Evolutionary conservation across 2,888 invertebrate species (phyloP), one percentile per base, ranked within the genome.

Genomic region (Seira sanloemensis): DNA sequence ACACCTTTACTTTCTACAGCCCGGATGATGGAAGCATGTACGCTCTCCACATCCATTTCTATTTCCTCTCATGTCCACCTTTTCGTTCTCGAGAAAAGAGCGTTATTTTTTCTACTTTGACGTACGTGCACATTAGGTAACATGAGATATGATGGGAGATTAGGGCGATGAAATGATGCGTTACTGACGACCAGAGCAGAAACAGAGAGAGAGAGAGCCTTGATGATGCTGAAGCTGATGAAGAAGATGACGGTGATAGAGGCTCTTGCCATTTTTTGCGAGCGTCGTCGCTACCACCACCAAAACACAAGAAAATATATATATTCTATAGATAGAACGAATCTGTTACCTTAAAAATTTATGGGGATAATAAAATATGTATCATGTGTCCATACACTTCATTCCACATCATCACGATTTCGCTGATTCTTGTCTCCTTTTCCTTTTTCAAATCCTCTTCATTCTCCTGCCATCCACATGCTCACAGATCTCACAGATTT

Each of bases 111-210:
- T 37, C n/a, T 50, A 50, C 50, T 12, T 50, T 50, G 50, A 50
- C 50, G 50, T 50, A 50, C 50, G 50, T 50, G 27, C 68, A 69
- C 54, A 65, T 46, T 66, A 46, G 24, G 18, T 27, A 76, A 76
- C 66, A 37, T 69, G 71, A 65, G 62, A 62, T 37, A 37, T 26
- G 78, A 74, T 58, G 67, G 74, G 67, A 78, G 78, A 83, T 78
- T 78, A 76, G 71, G 73, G 83, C 62, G 83, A 83, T 83, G 83
- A 83, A 83, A 83, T 83, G 83, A 78, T 83, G 83, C 83, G 83
- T 83, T 83, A 78, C 77, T 83, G 77, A 78, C 83, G 83, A 83
- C 78, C n/a, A n/a, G n/a, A n/a, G n/a, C n/a, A n/a, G n/a, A n/a
- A n/a, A n/a, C n/a, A n/a, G n/a, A n/a, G n/a, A n/a, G n/a, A n/a